Evolutionary conservation across 2,888 invertebrate genomes (phyloP).

Genomic region (Drosophila cyrtoloma): DNA sequence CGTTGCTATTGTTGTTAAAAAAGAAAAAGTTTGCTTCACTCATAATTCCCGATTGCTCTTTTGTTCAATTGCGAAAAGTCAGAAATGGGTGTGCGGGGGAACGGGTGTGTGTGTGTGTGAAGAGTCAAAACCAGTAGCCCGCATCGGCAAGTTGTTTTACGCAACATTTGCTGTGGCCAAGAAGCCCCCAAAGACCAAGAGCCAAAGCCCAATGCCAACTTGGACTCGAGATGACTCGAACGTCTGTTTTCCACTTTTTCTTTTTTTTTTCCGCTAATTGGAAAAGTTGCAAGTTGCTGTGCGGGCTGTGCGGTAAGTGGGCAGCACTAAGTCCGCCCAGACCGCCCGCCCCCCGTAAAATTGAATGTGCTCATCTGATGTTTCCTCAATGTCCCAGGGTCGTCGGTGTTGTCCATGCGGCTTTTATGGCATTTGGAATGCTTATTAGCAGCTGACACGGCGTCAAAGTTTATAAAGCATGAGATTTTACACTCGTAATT

Average conservation of each 20-base stretch:
- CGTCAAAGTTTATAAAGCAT: conserved; percentile 75
- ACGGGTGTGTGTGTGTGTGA: not conserved
- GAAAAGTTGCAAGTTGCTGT: conserved; percentile 80
- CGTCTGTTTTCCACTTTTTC: conserved; percentile 48
- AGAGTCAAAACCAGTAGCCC: conserved; percentile 49
- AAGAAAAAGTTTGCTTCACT: conserved; percentile 66
- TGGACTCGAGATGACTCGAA: conserved; percentile 41
- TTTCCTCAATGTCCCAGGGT: conserved; percentile 31
- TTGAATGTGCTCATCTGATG: conserved; percentile 33
- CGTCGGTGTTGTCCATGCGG: conserved; percentile 52
- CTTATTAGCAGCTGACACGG: conserved; percentile 79
- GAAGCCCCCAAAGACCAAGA: conserved; percentile 48
- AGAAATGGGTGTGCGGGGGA: not conserved
- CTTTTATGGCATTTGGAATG: conserved; percentile 71
- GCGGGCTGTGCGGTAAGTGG: conserved; percentile 42
- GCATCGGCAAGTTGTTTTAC: conserved; percentile 74
- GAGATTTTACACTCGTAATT: conserved; percentile 76
- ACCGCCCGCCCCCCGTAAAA: not conserved
- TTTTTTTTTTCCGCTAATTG: conserved; percentile 79
- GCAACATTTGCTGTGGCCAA: conserved; percentile 70
- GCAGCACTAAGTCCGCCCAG: not conserved
- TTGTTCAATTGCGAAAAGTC: conserved; percentile 70
- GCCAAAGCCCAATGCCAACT: conserved; percentile 55
- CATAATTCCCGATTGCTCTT: conserved; percentile 80
- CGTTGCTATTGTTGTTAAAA: conserved; percentile 66